Conservation (phyloP, 2,113 vertebrate genomes). For the Oreochromis niloticus region DNA sequence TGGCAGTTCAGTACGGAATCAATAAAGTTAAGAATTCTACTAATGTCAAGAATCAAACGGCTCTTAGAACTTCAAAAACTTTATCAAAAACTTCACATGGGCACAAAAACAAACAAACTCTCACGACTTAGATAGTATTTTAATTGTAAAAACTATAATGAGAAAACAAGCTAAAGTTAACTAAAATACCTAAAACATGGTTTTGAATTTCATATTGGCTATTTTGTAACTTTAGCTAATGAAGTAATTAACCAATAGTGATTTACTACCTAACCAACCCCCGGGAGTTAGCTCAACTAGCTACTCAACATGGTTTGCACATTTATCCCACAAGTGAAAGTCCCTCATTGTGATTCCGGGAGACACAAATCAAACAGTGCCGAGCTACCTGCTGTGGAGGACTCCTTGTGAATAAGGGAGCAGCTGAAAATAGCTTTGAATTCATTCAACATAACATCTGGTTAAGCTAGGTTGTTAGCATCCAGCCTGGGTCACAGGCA, state of each 20-base stretch:
- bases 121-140: not conserved
- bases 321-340: fast-evolving
- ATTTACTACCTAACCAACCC: not conserved
- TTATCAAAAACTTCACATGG: not conserved
- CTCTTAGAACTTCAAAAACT: fast-evolving
- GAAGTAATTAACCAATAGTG: not conserved
- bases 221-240: not conserved
- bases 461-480: not conserved
- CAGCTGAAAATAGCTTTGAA: not conserved
- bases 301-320: not conserved
- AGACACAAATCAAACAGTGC: not conserved
- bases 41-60: not conserved
- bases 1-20: fast-evolving
- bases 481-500: not conserved
- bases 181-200: fast-evolving
- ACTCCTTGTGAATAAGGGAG: not conserved
- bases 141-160: not conserved
- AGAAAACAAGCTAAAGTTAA: not conserved
- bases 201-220: not conserved
- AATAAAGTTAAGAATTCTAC: not conserved
- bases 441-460: not conserved
- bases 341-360: not conserved
- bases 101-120: not conserved
- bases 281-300: not conserved
- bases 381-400: not conserved